These are phyloP conservation scores for Oncorhynchus gorbuscha DNA, from an alignment of 2,113 vertebrate genomes.

Conservation along the genomic window DNA sequence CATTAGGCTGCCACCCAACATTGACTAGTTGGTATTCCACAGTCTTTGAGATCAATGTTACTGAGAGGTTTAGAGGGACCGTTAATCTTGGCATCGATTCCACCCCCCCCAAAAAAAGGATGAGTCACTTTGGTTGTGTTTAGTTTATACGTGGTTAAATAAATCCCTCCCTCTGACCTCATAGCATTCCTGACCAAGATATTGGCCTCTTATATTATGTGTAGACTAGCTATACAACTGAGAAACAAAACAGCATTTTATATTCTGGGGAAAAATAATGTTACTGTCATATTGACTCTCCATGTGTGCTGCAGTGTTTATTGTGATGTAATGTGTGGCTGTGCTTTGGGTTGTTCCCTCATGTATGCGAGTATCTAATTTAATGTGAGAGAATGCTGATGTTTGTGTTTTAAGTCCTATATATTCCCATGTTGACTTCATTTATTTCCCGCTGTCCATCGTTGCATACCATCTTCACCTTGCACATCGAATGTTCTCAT, in stretches of 20 bases:
- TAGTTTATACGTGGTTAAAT: background rate
- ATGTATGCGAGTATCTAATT: background rate
- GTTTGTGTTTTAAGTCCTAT: background rate
- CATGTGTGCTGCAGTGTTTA: slow-evolving; percentile 1
- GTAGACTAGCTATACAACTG: background rate
- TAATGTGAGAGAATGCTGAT: background rate
- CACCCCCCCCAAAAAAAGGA: background rate
- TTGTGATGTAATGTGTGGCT: background rate
- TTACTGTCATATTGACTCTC: slow-evolving; percentile 2
- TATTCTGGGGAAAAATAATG: slow-evolving; percentile 1
- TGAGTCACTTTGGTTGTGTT: slow-evolving; percentile 1
- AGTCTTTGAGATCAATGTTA: background rate
- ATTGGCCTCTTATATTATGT: background rate
- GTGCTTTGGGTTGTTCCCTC: background rate
- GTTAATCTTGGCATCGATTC: background rate
- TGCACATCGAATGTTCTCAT: slow-evolving; percentile 4
- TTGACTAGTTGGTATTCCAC: background rate
- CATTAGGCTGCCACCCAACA: background rate
- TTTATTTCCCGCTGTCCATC: background rate
- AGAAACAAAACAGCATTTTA: background rate
- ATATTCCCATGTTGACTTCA: background rate
- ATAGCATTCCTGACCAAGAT: background rate
- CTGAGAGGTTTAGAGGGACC: background rate
- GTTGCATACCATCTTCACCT: background rate
- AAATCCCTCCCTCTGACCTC: background rate